A percentile compares a stretch with the other conserved stretches of the same genome.
phyloP scores from a whole-genome alignment of 2,888 invertebrate genomes.

The Cheilosia grossa region DNA sequence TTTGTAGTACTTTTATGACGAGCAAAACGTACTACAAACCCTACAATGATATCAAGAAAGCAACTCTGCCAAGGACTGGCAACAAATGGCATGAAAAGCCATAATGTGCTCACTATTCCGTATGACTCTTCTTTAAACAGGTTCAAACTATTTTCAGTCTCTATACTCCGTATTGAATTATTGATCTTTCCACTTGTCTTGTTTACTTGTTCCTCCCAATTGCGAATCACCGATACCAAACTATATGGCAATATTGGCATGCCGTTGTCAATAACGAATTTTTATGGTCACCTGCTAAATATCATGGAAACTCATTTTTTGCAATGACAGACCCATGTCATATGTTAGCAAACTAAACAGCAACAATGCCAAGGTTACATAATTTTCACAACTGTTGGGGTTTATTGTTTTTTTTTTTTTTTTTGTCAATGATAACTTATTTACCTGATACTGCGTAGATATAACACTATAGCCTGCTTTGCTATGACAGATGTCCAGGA shows the following conservation, averaged over 20 bases:
- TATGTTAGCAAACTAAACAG: constrained; percentile 22
- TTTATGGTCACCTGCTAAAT: constrained; percentile 46
- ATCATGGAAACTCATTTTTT: constrained; percentile 22
- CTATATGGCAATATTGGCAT: constrained; percentile 7
- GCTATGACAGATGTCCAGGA: constrained; percentile 28
- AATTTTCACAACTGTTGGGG: constrained; percentile 24
- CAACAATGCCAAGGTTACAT: constrained; percentile 68
- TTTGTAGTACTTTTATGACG: too few species aligned
- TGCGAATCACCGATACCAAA: constrained; percentile 4
- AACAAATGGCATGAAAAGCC: too few species aligned
- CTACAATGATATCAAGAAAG: too few species aligned
- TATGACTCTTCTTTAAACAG: constrained; percentile 3
- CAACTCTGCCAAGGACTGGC: too few species aligned
- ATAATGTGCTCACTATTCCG: not conserved
- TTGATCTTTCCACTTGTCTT: constrained; percentile 18
- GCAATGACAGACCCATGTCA: constrained; percentile 20
- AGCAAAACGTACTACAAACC: too few species aligned
- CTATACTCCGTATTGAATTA: not conserved
- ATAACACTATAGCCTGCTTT: not conserved
- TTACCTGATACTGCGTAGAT: constrained; percentile 25
- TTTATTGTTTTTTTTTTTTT: constrained; percentile 14
- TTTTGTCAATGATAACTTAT: constrained; percentile 23
- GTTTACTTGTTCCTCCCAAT: not conserved
- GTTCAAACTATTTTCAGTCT: not conserved
- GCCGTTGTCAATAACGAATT: constrained; percentile 21